phyloP scores from a whole-genome alignment of 2,797 vertebrate species.

The Adrianichthys oophorus region DNA sequence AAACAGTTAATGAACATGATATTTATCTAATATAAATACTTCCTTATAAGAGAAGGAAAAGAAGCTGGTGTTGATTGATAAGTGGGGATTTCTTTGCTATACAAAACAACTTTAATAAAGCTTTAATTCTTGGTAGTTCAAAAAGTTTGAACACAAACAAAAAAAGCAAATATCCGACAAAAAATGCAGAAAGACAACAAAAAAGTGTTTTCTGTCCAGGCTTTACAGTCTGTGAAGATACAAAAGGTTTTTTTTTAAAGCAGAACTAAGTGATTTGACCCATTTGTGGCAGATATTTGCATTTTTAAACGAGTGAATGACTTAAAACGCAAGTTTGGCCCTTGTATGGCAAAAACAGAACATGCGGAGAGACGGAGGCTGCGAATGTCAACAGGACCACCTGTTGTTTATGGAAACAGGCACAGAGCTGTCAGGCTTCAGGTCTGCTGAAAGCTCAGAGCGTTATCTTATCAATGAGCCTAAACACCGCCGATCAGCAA shows the following conservation, averaged over 20 bases:
- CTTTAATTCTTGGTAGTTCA: no score
- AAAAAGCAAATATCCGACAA: conserved; percentile 38
- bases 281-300: conserved; percentile 9
- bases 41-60: conserved; percentile 32
- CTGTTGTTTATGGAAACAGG: conserved; percentile 73
- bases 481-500: conserved; percentile 34
- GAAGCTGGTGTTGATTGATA: conserved; percentile 10
- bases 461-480: conserved; percentile 65
- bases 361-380: conserved; percentile 30
- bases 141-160: no score
- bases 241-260: background rate
- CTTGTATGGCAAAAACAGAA: conserved; percentile 48
- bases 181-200: conserved; percentile 45
- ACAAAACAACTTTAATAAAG: no score
- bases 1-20: conserved; percentile 10
- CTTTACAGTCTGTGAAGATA: no score
- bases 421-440: conserved; percentile 27
- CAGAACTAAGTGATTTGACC: conserved; percentile 7
- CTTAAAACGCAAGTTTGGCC: conserved; percentile 39
- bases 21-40: conserved; percentile 23
- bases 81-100: background rate
- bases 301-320: conserved; percentile 15
- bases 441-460: conserved; percentile 29
- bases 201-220: background rate
- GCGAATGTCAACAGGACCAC: conserved; percentile 55